Conservation (phyloP, 2,888 invertebrate species). For the Callinectes sapidus region DNA sequence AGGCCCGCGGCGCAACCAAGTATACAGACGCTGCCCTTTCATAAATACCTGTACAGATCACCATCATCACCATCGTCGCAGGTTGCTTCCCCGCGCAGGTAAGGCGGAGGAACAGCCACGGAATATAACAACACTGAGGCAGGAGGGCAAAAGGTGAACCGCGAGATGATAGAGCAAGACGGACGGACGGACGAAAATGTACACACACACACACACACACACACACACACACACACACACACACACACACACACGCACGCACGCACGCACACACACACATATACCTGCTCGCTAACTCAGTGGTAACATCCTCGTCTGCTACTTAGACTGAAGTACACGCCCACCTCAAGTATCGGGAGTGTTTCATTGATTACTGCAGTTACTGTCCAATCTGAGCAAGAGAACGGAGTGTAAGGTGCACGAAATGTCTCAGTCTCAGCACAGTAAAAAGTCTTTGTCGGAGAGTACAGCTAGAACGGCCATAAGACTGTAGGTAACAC, state of each 20-base stretch:
- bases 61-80: not conserved
- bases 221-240: not conserved
- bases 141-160: slow-evolving; percentile 20
- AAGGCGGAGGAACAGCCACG: not conserved
- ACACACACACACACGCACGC: no score
- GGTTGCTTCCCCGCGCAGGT: not conserved
- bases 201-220: slow-evolving; percentile 12
- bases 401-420: no score
- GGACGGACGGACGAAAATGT: not conserved
- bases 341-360: no score
- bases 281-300: no score
- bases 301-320: no score
- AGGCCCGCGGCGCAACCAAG: slow-evolving; percentile 10
- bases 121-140: not conserved
- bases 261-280: no score
- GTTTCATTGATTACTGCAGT: no score
- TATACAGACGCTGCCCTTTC: not conserved
- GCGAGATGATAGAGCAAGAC: not conserved
- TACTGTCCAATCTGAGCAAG: no score
- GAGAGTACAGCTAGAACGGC: no score
- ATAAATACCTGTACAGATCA: slow-evolving; percentile 21
- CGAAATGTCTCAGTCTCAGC: no score
- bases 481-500: not conserved
- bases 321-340: no score
- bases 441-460: no score